Conservation (phyloP, 1,140 invertebrate species). For the Drosophila micromelanica region DNA sequence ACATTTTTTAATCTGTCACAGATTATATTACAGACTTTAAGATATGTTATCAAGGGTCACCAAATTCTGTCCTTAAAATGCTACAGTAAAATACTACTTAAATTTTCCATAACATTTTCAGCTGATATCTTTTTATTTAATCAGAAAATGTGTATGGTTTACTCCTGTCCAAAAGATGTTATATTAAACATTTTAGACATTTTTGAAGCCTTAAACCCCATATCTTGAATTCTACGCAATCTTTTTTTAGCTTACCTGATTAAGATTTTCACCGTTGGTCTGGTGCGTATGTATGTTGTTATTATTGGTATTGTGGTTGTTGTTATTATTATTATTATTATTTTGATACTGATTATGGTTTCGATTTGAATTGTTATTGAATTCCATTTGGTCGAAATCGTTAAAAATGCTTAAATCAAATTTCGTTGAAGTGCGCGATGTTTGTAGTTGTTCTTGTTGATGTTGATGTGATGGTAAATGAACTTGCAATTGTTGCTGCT, state of each 20-base stretch:
- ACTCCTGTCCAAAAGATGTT: no score
- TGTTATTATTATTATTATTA: slow-evolving; percentile 54
- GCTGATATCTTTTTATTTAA: no score
- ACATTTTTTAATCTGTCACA: no score
- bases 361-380: slow-evolving; percentile 68
- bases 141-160: no score
- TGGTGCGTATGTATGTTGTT: slow-evolving; percentile 54
- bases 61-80: no score
- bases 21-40: no score
- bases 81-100: no score
- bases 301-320: slow-evolving; percentile 43
- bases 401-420: slow-evolving; percentile 74
- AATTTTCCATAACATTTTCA: no score
- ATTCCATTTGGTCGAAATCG: slow-evolving; percentile 82
- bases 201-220: no score
- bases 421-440: slow-evolving; percentile 51
- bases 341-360: slow-evolving; percentile 67
- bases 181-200: no score
- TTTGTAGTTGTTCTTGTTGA: slow-evolving; percentile 39
- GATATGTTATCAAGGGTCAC: no score
- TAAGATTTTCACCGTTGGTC: slow-evolving; percentile 61
- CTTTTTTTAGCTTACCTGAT: slow-evolving; percentile 59
- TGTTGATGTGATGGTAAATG: slow-evolving; percentile 49
- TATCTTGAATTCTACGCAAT: neutral
- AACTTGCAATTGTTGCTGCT: slow-evolving; percentile 52